Percentiles rank a stretch among this genome's conserved stretches.
Conservation (phyloP, 2,797 vertebrate genomes). For the Limosa lapponica region DNA sequence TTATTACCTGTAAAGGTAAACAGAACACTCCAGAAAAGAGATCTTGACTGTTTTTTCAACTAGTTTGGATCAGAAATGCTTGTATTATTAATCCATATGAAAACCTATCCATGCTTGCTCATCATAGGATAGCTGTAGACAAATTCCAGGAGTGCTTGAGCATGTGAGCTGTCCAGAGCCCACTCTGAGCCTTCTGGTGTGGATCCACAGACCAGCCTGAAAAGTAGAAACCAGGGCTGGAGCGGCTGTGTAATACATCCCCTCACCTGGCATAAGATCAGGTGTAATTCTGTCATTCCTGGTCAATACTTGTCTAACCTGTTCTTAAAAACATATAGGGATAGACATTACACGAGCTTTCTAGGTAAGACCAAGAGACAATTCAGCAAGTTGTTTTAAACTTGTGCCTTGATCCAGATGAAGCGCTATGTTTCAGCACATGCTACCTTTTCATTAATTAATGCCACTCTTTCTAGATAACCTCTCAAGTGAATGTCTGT, state of each 20-base stretch:
- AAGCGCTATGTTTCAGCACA: background rate
- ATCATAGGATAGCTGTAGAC: background rate
- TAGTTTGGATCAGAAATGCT: background rate
- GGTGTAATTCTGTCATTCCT: background rate
- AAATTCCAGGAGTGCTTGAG: background rate
- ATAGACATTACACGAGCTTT: background rate
- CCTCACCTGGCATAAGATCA: background rate
- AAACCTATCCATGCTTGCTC: background rate
- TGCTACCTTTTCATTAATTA: background rate
- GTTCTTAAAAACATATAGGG: background rate
- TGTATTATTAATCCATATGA: background rate
- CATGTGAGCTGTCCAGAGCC: background rate
- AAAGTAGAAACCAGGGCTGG: background rate
- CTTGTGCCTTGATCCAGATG: background rate
- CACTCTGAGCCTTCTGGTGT: background rate
- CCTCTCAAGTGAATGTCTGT: background rate
- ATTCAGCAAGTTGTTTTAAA: background rate
- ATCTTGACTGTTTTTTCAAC: background rate
- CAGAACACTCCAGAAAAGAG: background rate
- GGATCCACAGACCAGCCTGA: background rate
- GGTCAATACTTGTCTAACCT: background rate
- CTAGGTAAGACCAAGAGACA: background rate
- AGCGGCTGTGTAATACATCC: fast-evolving
- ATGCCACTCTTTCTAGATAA: background rate
- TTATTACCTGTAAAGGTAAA: background rate